These are phyloP conservation scores for Sardina pilchardus DNA, from an alignment of 2,113 vertebrate species.

Conservation along the genomic window DNA sequence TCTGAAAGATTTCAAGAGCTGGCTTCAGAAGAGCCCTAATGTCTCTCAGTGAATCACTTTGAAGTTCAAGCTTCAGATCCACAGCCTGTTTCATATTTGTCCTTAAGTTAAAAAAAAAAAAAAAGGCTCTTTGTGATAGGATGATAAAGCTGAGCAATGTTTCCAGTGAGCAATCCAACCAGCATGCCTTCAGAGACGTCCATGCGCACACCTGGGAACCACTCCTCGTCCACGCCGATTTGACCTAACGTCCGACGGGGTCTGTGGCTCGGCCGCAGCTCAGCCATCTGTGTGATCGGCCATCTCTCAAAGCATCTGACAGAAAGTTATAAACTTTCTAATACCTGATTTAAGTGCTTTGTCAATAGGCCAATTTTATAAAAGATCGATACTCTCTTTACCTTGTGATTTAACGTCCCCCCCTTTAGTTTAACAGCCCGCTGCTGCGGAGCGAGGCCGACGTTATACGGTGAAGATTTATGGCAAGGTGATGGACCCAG, in stretches of 20 bases:
- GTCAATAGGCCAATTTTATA: slow-evolving; percentile 74
- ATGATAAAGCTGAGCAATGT: not conserved
- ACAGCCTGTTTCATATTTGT: no score
- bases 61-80: no score
- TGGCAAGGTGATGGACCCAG: slow-evolving; percentile 55
- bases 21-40: no score
- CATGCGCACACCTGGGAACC: not conserved
- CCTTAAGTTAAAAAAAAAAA: no score
- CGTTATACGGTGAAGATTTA: slow-evolving; percentile 70
- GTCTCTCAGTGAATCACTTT: no score
- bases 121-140: not conserved
- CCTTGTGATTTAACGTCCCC: slow-evolving; percentile 60
- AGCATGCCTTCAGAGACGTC: not conserved
- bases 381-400: slow-evolving; percentile 65
- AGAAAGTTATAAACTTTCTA: slow-evolving; percentile 57
- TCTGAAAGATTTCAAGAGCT: no score
- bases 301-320: slow-evolving; percentile 33
- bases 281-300: not conserved
- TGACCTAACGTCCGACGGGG: not conserved
- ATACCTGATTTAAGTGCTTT: slow-evolving; percentile 65
- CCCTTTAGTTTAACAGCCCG: slow-evolving; percentile 64
- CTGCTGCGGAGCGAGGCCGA: slow-evolving; percentile 52
- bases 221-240: not conserved
- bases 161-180: not conserved
- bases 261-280: not conserved